phyloP scores from a whole-genome alignment of 2,888 invertebrate genomes.

The Apamea anceps region DNA sequence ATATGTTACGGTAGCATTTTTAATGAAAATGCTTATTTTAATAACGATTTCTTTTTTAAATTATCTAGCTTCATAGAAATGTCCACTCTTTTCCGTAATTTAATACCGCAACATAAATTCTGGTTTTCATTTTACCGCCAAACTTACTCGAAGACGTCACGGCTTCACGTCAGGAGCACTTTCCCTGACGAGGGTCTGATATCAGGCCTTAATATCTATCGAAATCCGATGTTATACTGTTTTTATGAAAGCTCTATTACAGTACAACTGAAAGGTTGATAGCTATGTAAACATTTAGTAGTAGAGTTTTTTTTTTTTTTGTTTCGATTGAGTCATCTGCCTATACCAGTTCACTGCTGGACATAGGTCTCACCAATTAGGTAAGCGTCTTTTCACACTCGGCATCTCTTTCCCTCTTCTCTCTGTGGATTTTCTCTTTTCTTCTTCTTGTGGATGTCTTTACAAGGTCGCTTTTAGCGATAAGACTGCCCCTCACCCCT shows the following conservation, averaged over 20 bases:
- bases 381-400: neutral
- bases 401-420: neutral
- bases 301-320: neutral
- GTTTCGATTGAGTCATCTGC: neutral
- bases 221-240: constrained; percentile 40
- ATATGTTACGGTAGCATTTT: neutral
- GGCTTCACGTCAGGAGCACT: constrained; percentile 34
- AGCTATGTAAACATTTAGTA: neutral
- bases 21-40: neutral
- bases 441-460: neutral
- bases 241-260: constrained; percentile 40
- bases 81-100: neutral
- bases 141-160: constrained; percentile 15
- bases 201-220: constrained; percentile 51
- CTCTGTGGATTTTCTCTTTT: no score
- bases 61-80: neutral
- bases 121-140: constrained; percentile 10
- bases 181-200: constrained; percentile 58
- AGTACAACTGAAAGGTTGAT: constrained; percentile 24
- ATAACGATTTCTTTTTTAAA: no score
- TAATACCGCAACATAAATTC: constrained; percentile 4
- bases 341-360: neutral
- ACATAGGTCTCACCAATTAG: neutral
- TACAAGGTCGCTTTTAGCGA: neutral
- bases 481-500: neutral